Evolutionary conservation across 1,140 invertebrate species (phyloP), one percentile per base, ranked within the genome.

Genomic region (Anoplolepis gracilipes): DNA sequence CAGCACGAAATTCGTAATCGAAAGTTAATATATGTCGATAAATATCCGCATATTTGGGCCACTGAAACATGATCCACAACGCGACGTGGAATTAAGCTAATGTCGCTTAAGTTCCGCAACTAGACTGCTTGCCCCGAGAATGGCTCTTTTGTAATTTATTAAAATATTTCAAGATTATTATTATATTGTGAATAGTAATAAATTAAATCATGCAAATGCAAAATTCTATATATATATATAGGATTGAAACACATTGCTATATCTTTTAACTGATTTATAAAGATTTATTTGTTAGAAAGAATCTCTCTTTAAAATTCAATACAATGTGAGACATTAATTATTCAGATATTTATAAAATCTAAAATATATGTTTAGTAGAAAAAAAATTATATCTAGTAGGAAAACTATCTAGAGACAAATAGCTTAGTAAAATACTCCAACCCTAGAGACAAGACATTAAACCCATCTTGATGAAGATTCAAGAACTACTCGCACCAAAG

Each of bases 1-100:
- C 59, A 53, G 33, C 16, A 25, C 46, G 22, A 53, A 72, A 65
- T 75, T 84, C 13, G 59, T 36, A 42, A 67, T 61, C 13, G 79
- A 76, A 89, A 85, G 75, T 89, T 87, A 87, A 89, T 30, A 87
- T 64, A 61, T 62, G 88, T 61, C 88, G 65, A 90, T 90, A 90
- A 90, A 87, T 87, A 90, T 87, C 72, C 39, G 76, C n/a, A 82
- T 90, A 93, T 94, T 90, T 89, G 86, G 92, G 88, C 70, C 91
- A 93, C 67, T 87, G 81, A 89, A 92, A 93, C 88, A 91, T 86
- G 88, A 85, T 93, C 91, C 91, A 92, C 93, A 94, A 93, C 93
- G 93, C 93, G 91, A 90, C 92, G 92, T 94, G 93, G 93, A 94
- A 88, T 88, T 92, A 90, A 92, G 93, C 93, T 93, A 94, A 94